Conservation (phyloP, 1,140 invertebrate species). For the Plectrocnemia conspersa region DNA sequence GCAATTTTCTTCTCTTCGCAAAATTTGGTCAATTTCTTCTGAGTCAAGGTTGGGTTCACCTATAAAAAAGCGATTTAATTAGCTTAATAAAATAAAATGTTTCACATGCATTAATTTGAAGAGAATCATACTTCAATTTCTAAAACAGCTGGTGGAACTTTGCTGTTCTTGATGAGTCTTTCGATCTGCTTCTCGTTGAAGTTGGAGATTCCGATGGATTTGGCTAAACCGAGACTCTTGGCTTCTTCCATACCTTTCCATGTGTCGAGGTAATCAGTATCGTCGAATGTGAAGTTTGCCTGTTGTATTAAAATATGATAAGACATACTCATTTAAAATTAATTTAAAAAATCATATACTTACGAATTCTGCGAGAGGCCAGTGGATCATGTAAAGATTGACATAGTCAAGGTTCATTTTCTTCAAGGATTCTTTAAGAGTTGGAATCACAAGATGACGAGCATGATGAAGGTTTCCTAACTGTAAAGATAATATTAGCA, state of each 20-base stretch:
- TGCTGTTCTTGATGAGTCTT: slow-evolving; percentile 56
- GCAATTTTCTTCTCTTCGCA: slow-evolving; percentile 63
- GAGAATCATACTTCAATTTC: slow-evolving; percentile 55
- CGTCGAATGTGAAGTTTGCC: slow-evolving; percentile 23
- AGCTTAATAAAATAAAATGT: too few species aligned
- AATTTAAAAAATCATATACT: slow-evolving; percentile 36
- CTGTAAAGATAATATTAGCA: too few species aligned
- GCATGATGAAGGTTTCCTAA: slow-evolving; percentile 46
- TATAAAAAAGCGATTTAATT: slow-evolving; percentile 33
- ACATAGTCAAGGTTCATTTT: slow-evolving; percentile 69
- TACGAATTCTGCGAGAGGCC: slow-evolving; percentile 74
- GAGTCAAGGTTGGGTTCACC: slow-evolving; percentile 65
- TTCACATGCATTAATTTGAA: background rate
- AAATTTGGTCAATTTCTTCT: slow-evolving; percentile 63
- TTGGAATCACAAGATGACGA: slow-evolving; percentile 41
- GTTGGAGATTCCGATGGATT: slow-evolving; percentile 76
- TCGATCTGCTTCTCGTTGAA: slow-evolving; percentile 74
- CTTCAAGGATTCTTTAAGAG: slow-evolving; percentile 56
- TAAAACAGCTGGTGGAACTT: slow-evolving; percentile 64
- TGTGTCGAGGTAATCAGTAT: slow-evolving; percentile 53
- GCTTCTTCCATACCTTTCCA: slow-evolving; percentile 67
- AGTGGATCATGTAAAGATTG: slow-evolving; percentile 79
- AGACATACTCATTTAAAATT: too few species aligned
- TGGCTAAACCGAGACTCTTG: slow-evolving; percentile 58
- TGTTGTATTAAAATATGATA: background rate